A percentile compares a stretch with the other conserved stretches of the same genome.
Evolutionary conservation across 2,113 vertebrate species (phyloP).

Genomic region (Callionymus lyra): DNA sequence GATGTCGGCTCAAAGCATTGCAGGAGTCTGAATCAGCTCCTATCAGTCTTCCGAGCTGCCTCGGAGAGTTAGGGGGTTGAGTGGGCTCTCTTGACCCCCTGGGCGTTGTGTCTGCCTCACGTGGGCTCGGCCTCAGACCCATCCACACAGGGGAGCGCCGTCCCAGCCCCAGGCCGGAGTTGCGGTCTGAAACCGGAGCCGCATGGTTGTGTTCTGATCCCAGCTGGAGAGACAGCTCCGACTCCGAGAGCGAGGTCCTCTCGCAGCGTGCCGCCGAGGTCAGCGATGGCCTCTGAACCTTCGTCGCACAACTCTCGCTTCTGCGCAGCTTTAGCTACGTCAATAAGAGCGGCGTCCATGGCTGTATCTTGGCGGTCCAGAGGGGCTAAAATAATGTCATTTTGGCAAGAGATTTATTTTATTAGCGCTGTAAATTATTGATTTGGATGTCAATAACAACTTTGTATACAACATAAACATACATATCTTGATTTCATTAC

Average conservation of each 20-base stretch:
- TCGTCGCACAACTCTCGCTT: slow-evolving; percentile 36
- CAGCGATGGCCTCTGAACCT: slow-evolving; percentile 48
- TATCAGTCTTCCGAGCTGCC: slow-evolving; percentile 27
- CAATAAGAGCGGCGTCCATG: slow-evolving; percentile 22
- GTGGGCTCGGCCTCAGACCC: slow-evolving; percentile 46
- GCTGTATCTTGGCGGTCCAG: too few relatives aligned
- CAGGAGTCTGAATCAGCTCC: slow-evolving; percentile 18
- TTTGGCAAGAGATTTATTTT: too few relatives aligned
- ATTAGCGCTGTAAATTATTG: too few relatives aligned
- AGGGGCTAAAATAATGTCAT: too few relatives aligned
- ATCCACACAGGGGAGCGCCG: slow-evolving; percentile 38
- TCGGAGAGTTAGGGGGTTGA: slow-evolving; percentile 43
- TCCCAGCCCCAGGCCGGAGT: slow-evolving; percentile 42
- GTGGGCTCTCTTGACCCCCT: slow-evolving; percentile 26
- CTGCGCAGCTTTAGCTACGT: slow-evolving; percentile 15
- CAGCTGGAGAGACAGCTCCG: slow-evolving; percentile 63
- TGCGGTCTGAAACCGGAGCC: slow-evolving; percentile 64
- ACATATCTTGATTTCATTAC: too few relatives aligned
- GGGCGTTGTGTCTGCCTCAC: slow-evolving; percentile 59
- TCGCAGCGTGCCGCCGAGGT: slow-evolving; percentile 53
- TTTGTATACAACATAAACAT: too few relatives aligned
- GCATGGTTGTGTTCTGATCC: slow-evolving; percentile 56
- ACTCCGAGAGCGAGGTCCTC: slow-evolving; percentile 47
- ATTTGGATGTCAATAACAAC: too few relatives aligned
- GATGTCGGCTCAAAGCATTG: slow-evolving; percentile 25